These are phyloP conservation scores for Plecturocebus donacophilus DNA, from an alignment of 2,113 vertebrate species.

Conservation along the genomic window DNA sequence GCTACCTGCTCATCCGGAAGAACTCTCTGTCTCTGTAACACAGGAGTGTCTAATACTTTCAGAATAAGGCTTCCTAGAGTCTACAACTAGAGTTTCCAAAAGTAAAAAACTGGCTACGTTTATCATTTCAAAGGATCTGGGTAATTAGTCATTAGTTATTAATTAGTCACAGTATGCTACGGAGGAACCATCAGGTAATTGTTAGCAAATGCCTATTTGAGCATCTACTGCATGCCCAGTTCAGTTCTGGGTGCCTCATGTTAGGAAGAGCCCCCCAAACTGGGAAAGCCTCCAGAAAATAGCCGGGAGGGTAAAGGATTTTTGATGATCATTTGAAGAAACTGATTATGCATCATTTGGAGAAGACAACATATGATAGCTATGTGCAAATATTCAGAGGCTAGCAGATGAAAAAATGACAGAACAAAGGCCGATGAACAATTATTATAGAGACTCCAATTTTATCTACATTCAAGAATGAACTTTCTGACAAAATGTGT, in stretches of 20 bases:
- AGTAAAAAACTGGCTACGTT: constrained; percentile 62
- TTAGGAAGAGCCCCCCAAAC: neutral
- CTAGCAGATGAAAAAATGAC: neutral
- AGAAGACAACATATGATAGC: neutral
- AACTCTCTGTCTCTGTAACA: constrained; percentile 45
- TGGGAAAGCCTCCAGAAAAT: neutral
- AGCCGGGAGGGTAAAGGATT: neutral
- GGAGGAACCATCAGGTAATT: constrained; percentile 40
- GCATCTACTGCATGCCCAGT: neutral
- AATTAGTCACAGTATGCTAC: constrained; percentile 53
- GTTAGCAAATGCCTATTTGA: constrained; percentile 27
- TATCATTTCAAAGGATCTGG: constrained; percentile 60
- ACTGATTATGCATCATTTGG: neutral
- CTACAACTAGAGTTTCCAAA: constrained; percentile 63
- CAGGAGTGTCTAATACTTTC: constrained; percentile 25
- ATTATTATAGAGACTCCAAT: neutral
- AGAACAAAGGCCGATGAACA: neutral
- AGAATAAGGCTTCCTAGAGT: constrained; percentile 56
- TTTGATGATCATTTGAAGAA: neutral
- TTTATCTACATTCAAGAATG: neutral
- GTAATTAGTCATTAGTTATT: constrained; percentile 65
- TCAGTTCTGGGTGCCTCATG: neutral
- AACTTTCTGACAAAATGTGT: neutral
- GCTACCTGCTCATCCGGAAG: constrained; percentile 34
- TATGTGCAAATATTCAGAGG: neutral